Evolutionary conservation across 2,113 vertebrate species (phyloP), one percentile per base, ranked within the genome.

Genomic region (Heterocephalus glaber): DNA sequence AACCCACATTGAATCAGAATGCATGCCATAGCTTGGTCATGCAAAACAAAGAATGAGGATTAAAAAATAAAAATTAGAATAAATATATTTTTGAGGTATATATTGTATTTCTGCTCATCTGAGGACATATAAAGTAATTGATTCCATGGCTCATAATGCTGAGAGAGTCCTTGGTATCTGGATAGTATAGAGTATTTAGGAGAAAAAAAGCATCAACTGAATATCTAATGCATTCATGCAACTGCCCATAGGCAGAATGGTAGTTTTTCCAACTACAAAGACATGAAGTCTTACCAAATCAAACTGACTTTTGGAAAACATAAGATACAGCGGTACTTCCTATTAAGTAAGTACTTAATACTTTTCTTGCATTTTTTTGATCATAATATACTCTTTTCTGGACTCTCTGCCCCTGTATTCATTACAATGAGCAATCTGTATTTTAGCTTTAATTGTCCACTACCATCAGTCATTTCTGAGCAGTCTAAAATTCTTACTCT

Each of bases 251-350:
- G 70, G 63, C 22, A 20, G 52, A 80, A 26, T 24, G 10, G 58
- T 74, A 38, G 85, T 95, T 91, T 97, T 66, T 7, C 54, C 68
- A 93, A 52, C 74, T 86, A 63, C 44, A 83, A 66, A 95, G 74
- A 68, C 52, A 52, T 13, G 38, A 77, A 38, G 10, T 61, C 54
- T 56, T 56, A 87, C 13, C 47, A 80, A 72, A 61, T 1, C 49
- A 56, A 68, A 2, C 5, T 58, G 54, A 33, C 38, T 85, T 95
- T 82, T 63, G 47, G 24, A 54, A 92, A 89, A 20, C 16, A 28
- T 28, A 72, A 65, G 10, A 61, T 85, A 11, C 8, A 47, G 16
- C 66, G 83, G 6, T 86, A 2, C 28, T 86, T 4, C 35, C 11
- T 68, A 61, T 6, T 28, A 20, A 70, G 17, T 14, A 63, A 17